Percentiles rank a stretch among this genome's conserved stretches.
phyloP scores from a whole-genome alignment of 2,797 vertebrate species.

The Diceros bicornis region DNA sequence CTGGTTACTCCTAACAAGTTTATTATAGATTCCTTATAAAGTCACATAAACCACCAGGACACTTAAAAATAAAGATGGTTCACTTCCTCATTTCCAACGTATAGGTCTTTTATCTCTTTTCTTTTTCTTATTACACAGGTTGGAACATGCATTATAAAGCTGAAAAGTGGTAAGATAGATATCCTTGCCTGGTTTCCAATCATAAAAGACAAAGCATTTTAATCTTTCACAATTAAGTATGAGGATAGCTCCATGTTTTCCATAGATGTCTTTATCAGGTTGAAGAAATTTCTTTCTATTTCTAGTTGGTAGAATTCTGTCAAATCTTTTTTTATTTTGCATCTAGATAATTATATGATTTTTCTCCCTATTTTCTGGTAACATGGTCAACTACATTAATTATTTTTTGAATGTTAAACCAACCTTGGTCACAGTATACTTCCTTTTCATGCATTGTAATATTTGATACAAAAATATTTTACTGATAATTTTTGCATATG shows the following conservation, averaged over 20 bases:
- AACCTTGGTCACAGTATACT: not conserved
- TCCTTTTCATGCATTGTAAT: not conserved
- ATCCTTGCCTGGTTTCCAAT: not conserved
- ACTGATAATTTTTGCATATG: not conserved
- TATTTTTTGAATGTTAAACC: not conserved
- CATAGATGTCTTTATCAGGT: not conserved
- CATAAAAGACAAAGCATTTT: slow-evolving; percentile 6
- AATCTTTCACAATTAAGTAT: not conserved
- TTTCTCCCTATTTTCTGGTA: not conserved
- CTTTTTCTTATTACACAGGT: slow-evolving; percentile 22
- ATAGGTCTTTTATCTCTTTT: not conserved
- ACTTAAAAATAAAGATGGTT: not conserved
- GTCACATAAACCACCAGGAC: not conserved
- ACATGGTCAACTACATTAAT: not conserved
- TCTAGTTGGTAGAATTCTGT: not conserved
- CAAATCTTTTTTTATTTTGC: not conserved
- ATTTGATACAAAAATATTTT: not conserved
- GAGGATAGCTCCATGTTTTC: not conserved
- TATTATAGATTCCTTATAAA: not conserved
- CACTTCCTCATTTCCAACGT: not conserved
- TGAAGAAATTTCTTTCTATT: not conserved
- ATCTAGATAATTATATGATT: not conserved
- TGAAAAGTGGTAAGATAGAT: not conserved
- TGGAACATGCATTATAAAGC: not conserved
- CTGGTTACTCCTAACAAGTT: not conserved